These are phyloP conservation scores for Natator depressus DNA, from an alignment of 2,113 vertebrate species.

Conservation along the genomic window DNA sequence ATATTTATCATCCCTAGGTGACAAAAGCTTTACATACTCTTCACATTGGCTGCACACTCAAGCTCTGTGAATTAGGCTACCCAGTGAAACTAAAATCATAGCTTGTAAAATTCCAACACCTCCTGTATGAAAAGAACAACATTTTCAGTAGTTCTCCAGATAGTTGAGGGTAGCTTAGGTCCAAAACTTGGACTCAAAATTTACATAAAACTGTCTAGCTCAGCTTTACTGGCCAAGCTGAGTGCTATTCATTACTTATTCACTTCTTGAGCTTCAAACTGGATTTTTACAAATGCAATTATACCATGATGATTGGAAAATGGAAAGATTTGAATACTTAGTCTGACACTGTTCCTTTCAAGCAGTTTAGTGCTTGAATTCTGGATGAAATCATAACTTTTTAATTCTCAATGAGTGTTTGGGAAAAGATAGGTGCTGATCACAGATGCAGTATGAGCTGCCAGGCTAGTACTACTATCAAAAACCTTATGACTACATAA, in stretches of 20 bases:
- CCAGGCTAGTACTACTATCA: background rate
- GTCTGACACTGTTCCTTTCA: background rate
- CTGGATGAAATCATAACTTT: background rate
- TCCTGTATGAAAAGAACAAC: background rate
- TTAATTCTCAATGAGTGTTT: background rate
- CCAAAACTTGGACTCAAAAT: background rate
- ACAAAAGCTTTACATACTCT: accelerated
- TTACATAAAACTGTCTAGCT: background rate
- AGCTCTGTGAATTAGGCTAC: no score
- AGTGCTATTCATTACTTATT: background rate
- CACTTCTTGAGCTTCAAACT: background rate
- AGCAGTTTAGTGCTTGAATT: background rate
- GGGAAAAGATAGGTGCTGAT: background rate
- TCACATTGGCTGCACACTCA: accelerated
- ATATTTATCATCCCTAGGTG: accelerated
- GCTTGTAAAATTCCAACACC: no score
- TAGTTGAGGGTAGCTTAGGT: no score
- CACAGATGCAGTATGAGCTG: background rate
- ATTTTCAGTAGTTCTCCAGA: background rate
- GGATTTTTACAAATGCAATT: background rate
- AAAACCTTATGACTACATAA: background rate
- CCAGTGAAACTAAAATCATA: background rate
- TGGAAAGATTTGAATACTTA: background rate
- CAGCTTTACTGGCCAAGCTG: background rate
- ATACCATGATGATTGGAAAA: background rate